Conservation (phyloP, 2,797 vertebrate genomes). For the Tapirus indicus region DNA sequence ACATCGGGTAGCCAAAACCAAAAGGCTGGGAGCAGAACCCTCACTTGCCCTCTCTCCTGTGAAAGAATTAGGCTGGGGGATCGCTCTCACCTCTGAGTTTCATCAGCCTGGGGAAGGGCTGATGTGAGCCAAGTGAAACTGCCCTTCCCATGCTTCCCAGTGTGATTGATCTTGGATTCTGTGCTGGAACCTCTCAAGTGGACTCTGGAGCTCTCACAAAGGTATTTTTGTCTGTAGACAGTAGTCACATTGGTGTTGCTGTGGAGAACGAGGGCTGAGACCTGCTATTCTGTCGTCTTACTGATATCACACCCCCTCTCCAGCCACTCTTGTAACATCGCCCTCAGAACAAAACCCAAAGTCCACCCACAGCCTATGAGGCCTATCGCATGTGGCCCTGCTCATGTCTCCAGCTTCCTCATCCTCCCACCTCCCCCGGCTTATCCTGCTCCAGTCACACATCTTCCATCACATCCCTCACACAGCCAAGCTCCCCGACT, state of each 20-base stretch:
- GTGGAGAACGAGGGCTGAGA: too few relatives aligned
- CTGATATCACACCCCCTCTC: too few relatives aligned
- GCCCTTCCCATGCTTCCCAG: neutral
- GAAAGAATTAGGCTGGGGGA: neutral
- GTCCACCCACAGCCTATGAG: neutral
- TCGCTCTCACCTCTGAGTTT: neutral
- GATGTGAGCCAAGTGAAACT: neutral
- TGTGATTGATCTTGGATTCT: neutral
- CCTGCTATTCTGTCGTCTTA: too few relatives aligned
- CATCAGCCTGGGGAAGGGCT: neutral
- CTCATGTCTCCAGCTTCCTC: neutral
- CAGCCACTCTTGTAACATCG: neutral
- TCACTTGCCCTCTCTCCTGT: neutral
- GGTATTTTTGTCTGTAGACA: too few relatives aligned
- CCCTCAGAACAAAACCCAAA: neutral
- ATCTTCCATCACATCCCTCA: too few relatives aligned
- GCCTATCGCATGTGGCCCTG: neutral
- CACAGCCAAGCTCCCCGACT: too few relatives aligned
- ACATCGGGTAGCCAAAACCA: neutral
- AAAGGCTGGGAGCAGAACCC: neutral
- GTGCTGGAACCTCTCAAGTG: too few relatives aligned
- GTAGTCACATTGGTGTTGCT: neutral
- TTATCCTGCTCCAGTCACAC: neutral
- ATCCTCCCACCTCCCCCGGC: neutral
- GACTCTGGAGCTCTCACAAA: too few relatives aligned